Evolutionary conservation across 2,797 vertebrate species (phyloP).

Genomic region (Falco biarmicus): DNA sequence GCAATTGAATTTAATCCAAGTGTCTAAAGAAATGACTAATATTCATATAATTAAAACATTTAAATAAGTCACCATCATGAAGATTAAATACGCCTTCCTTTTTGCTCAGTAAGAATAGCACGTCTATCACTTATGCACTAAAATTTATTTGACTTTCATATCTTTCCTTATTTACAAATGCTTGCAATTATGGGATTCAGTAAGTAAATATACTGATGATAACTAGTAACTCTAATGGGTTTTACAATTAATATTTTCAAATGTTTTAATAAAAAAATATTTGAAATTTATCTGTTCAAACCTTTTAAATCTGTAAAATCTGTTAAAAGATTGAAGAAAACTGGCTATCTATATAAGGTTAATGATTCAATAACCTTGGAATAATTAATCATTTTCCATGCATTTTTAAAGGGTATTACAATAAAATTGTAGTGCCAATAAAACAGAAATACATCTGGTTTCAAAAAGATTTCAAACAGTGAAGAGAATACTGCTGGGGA

Average conservation of each 20-base stretch:
- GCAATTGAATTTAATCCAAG: background rate
- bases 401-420: background rate
- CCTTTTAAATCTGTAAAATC: background rate
- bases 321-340: background rate
- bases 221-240: background rate
- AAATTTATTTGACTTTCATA: background rate
- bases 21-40: background rate
- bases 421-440: conserved; percentile 1
- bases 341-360: background rate
- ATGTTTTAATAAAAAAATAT: background rate
- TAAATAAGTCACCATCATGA: background rate
- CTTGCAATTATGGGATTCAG: background rate
- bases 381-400: background rate
- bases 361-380: background rate
- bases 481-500: background rate
- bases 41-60: background rate
- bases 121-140: background rate
- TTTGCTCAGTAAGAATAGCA: background rate
- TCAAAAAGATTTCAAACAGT: background rate
- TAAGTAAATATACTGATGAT: background rate
- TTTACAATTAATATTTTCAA: background rate
- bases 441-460: background rate
- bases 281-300: background rate
- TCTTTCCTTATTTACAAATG: background rate
- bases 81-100: background rate